Percentiles rank a stretch among this genome's conserved stretches.
phyloP scores from a whole-genome alignment of 2,113 vertebrate genomes.

The Lepisosteus osseus region DNA sequence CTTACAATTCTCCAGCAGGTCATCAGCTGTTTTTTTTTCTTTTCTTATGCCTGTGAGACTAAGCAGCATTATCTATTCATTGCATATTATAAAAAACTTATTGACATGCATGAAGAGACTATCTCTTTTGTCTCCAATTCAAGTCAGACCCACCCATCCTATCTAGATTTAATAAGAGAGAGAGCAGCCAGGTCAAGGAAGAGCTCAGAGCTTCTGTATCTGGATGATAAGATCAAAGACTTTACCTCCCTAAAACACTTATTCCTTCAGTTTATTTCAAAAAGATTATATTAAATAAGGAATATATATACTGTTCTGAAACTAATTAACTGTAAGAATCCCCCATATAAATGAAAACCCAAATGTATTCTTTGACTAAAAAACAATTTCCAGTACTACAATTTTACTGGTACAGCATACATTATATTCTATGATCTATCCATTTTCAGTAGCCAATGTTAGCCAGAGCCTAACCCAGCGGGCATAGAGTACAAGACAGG shows the following conservation, averaged over 20 bases:
- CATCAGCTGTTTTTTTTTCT: neutral
- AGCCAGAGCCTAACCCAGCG: no score
- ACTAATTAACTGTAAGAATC: no score
- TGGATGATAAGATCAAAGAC: neutral
- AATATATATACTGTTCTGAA: neutral
- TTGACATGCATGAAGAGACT: neutral
- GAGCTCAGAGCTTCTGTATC: neutral
- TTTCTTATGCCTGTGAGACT: neutral
- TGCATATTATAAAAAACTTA: conserved; percentile 5
- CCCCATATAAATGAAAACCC: no score
- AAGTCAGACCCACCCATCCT: neutral
- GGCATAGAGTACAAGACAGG: no score
- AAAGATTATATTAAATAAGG: neutral
- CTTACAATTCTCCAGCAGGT: neutral
- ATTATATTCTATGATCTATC: no score
- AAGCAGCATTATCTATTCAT: neutral
- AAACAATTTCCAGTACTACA: no score
- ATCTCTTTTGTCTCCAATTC: neutral
- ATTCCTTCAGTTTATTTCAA: neutral
- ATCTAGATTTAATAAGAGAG: neutral
- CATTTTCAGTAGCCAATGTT: no score
- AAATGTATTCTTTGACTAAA: no score
- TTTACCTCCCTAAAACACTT: neutral
- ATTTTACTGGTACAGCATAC: no score
- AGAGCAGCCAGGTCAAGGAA: neutral